Percentiles rank a stretch among this genome's conserved stretches.
phyloP scores from a whole-genome alignment of 2,888 invertebrate genomes.

The Coleophora deauratella region DNA sequence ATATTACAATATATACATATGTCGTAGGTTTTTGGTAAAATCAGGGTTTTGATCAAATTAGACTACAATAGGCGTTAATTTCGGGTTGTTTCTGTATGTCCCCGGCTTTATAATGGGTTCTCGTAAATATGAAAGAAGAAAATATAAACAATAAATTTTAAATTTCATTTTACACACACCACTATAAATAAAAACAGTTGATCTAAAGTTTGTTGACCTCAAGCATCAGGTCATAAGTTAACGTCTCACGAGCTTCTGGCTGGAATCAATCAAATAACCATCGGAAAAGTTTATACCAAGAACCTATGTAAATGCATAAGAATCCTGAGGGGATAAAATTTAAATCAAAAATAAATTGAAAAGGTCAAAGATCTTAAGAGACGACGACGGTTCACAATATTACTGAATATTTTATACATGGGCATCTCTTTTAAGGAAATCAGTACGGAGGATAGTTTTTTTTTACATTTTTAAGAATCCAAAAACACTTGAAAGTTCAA shows the following conservation, averaged over 20 bases:
- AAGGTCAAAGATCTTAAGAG: constrained; percentile 20
- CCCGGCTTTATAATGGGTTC: no score
- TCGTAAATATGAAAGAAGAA: no score
- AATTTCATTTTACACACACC: no score
- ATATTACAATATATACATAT: no score
- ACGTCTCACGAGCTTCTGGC: background rate
- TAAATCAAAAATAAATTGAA: constrained; percentile 21
- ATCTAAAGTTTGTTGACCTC: no score
- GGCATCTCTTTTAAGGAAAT: constrained; percentile 1
- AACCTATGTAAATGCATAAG: constrained; percentile 39
- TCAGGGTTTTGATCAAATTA: no score
- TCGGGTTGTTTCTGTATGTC: no score
- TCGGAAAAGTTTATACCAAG: constrained; percentile 27
- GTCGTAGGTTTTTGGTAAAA: no score
- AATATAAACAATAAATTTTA: no score
- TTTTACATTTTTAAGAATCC: constrained; percentile 5
- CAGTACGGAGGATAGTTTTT: constrained; percentile 4
- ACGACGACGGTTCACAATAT: constrained; percentile 9
- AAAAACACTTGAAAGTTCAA: constrained; percentile 4
- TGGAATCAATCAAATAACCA: constrained; percentile 10
- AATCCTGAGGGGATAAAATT: constrained; percentile 17
- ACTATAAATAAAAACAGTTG: no score
- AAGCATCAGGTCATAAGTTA: no score
- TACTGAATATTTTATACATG: constrained; percentile 4
- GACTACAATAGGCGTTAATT: no score